phyloP scores from a whole-genome alignment of 92 coral and sea anemone genomes.

The Phenganax marumi region DNA sequence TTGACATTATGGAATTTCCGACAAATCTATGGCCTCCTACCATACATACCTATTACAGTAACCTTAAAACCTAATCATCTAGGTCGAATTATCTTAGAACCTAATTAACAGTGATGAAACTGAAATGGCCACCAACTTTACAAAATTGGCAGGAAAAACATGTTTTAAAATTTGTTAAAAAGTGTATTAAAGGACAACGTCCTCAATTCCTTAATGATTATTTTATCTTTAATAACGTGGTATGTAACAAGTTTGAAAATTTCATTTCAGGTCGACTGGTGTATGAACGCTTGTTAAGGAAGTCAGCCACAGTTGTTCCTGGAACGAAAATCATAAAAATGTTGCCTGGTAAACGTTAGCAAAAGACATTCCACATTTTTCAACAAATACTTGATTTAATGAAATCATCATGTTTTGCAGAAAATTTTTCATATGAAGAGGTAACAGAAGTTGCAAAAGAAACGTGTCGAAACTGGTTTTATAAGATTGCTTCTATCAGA shows the following conservation, averaged over 20 bases:
- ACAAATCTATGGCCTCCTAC: too few relatives aligned
- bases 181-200: too few relatives aligned
- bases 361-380: not conserved
- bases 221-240: too few relatives aligned
- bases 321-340: slow-evolving; percentile 86
- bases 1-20: too few relatives aligned
- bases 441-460: slow-evolving; percentile 98
- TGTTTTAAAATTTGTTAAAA: too few relatives aligned
- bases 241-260: not conserved
- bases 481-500: slow-evolving; percentile 97
- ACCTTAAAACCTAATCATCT: too few relatives aligned
- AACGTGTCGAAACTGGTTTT: slow-evolving; percentile 99
- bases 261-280: slow-evolving; percentile 73
- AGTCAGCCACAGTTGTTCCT: slow-evolving; percentile 74
- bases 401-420: slow-evolving; percentile 41
- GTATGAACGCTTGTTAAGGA: slow-evolving; percentile 81
- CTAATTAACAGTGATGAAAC: too few relatives aligned
- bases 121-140: too few relatives aligned
- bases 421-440: slow-evolving; percentile 84
- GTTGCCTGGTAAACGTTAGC: slow-evolving; percentile 74
- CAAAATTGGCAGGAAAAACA: too few relatives aligned
- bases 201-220: too few relatives aligned
- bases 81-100: too few relatives aligned
- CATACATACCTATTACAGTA: too few relatives aligned
- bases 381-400: not conserved